Evolutionary conservation across 1,140 invertebrate genomes (phyloP).

Genomic region (Atta texana): DNA sequence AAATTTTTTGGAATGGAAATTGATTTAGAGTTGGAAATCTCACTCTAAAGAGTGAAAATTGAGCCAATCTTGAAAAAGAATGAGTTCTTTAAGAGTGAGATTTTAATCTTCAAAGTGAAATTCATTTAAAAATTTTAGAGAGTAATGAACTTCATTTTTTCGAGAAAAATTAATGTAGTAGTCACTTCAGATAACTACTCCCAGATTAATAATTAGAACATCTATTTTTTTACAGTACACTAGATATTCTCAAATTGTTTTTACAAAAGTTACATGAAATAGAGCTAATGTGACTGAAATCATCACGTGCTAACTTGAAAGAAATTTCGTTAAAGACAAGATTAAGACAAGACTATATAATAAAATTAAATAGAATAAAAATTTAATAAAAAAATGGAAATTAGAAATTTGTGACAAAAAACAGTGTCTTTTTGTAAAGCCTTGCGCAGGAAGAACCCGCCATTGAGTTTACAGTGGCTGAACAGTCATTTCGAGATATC

Average conservation of each 20-base stretch:
- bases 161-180: background rate
- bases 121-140: too few relatives aligned
- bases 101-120: too few relatives aligned
- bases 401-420: background rate
- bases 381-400: background rate
- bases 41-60: too few relatives aligned
- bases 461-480: background rate
- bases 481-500: background rate
- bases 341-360: background rate
- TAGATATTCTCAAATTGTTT: background rate
- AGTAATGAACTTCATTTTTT: background rate
- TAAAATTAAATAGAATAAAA: background rate
- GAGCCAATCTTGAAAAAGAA: too few relatives aligned
- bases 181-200: background rate
- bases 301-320: background rate
- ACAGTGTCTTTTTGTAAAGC: background rate
- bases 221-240: background rate
- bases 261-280: background rate
- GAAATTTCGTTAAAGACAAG: background rate
- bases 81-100: too few relatives aligned
- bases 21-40: too few relatives aligned
- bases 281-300: background rate
- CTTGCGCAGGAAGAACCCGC: background rate
- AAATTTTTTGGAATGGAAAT: too few relatives aligned
- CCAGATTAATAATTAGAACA: background rate